Conservation (phyloP, 2,888 invertebrate genomes). For the Chalcis sispes region DNA sequence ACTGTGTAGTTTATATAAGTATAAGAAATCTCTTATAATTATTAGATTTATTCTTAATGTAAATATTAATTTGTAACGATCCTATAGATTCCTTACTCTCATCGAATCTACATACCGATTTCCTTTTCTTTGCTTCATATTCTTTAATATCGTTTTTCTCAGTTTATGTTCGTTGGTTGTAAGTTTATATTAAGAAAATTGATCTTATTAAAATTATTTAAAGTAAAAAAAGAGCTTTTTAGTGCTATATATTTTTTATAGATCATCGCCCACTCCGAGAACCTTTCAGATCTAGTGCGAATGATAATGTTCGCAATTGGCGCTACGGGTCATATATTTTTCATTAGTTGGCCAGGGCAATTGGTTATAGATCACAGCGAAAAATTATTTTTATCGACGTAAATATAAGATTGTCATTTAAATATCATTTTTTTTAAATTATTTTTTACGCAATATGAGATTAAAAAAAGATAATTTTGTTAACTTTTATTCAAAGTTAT, state of each 20-base stretch:
- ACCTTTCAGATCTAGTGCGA: neutral
- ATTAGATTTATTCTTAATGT: neutral
- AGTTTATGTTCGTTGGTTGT: neutral
- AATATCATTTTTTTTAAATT: neutral
- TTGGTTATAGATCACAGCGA: neutral
- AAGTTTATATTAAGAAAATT: neutral
- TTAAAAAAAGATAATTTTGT: neutral
- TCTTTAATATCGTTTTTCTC: neutral
- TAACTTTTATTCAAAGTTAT: neutral
- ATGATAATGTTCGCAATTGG: neutral
- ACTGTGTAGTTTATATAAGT: too few relatives aligned
- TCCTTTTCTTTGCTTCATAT: neutral
- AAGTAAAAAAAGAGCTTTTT: neutral
- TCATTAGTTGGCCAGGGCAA: constrained; percentile 11
- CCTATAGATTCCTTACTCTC: constrained; percentile 1
- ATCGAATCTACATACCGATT: constrained; percentile 13
- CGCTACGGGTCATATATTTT: constrained; percentile 10
- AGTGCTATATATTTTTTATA: neutral
- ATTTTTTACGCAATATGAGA: neutral
- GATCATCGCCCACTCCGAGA: neutral
- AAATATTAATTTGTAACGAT: neutral
- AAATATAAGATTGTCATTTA: neutral
- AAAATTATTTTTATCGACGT: constrained; percentile 13
- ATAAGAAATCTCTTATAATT: neutral
- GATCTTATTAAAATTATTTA: too few relatives aligned